Evolutionary conservation across 2,888 invertebrate genomes (phyloP).

Genomic region (Rhopalosiphum nymphaeae): DNA sequence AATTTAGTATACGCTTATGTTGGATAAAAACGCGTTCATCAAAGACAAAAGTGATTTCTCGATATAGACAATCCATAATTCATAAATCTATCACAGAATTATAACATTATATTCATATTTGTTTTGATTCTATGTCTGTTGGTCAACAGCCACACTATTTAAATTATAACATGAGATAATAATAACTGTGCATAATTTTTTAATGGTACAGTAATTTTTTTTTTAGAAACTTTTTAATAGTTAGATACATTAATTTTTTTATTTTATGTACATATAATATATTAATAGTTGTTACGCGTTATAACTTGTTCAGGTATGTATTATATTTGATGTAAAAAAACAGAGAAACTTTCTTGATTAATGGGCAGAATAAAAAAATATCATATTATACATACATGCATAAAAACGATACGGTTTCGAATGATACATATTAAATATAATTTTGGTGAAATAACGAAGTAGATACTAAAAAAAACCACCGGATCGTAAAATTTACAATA

Average conservation of each 20-base stretch:
- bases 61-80: neutral
- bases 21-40: neutral
- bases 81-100: neutral
- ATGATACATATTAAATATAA: conserved; percentile 1
- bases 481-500: conserved; percentile 13
- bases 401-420: conserved; percentile 2
- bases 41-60: neutral
- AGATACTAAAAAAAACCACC: neutral
- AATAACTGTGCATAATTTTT: conserved; percentile 9
- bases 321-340: neutral
- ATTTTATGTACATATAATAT: neutral
- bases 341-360: neutral
- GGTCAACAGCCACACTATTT: neutral
- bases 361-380: neutral
- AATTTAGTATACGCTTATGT: neutral
- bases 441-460: neutral
- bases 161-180: neutral
- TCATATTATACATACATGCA: neutral
- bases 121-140: neutral
- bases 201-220: neutral
- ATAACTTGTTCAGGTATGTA: neutral
- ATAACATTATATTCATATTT: neutral
- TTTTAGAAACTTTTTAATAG: conserved; percentile 10
- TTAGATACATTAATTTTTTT: neutral
- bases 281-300: neutral